phyloP scores from a whole-genome alignment of 1,140 invertebrate genomes.

The Metopolophium dirhodum region DNA sequence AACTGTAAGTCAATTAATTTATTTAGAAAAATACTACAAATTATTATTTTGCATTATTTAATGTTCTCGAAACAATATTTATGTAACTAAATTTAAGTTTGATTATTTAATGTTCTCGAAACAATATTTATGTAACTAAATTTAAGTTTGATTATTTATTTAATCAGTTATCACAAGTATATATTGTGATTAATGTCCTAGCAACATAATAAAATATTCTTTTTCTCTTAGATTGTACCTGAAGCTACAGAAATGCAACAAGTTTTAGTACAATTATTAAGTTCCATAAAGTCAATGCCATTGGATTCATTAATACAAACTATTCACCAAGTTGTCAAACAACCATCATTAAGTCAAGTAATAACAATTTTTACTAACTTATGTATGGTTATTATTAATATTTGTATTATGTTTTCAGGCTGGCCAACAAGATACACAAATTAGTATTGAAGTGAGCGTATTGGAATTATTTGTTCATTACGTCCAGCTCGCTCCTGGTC shows the following conservation, averaged over 20 bases:
- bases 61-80: background rate
- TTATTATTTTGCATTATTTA: background rate
- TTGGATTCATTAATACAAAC: constrained; percentile 87
- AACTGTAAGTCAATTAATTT: constrained; percentile 21
- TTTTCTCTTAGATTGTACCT: constrained; percentile 66
- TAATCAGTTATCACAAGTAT: too few species aligned
- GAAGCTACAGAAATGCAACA: constrained; percentile 76
- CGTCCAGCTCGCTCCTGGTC: constrained; percentile 72
- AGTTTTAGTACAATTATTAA: constrained; percentile 80
- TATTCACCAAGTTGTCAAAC: constrained; percentile 80
- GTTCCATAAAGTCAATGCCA: constrained; percentile 82
- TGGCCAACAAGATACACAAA: constrained; percentile 61
- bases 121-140: background rate
- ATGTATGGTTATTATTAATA: background rate
- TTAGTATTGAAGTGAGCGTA: constrained; percentile 68
- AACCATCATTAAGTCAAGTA: constrained; percentile 74
- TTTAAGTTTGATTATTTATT: background rate
- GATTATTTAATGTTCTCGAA: background rate
- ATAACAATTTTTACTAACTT: constrained; percentile 2
- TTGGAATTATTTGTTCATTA: constrained; percentile 76
- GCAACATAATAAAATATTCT: background rate
- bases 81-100: background rate
- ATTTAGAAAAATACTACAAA: background rate
- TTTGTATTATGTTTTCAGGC: constrained; percentile 9
- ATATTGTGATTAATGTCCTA: background rate